Evolutionary conservation across 1,140 invertebrate genomes (phyloP), one percentile per base, ranked within the genome.

Genomic region (Ceratosolen solmsi): DNA sequence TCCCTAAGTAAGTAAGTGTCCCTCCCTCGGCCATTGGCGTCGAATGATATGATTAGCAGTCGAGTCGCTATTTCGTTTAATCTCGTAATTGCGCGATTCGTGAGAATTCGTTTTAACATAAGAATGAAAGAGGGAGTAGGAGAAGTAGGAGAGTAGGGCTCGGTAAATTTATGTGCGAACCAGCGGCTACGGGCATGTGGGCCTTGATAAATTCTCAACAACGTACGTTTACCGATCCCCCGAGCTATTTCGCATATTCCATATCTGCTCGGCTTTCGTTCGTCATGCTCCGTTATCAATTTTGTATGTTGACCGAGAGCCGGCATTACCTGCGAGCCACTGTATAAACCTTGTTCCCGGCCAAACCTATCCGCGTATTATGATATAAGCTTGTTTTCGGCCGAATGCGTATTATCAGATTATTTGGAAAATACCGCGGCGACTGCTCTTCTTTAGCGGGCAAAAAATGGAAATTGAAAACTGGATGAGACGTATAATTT

Each of bases 151-250:
- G n/a, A n/a, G n/a, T n/a, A n/a, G 51, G 38, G 27, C 13, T 77
- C 30, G 60, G 25, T 20, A 27, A 77, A 77, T 77, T 77, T 38
- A 33, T 20, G 8, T 1, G 60, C 15, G 60, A 30, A 56, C 56
- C 49, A 7, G 60, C 30, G 20, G 30, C 22, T n/a, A 36, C 51
- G 56, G 30, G 25, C 63, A 30, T 20, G 70, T 49, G 30, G n/a
- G 30, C 51, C 4, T 30, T 58, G 49, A 56, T 54, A 70, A 56
- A 79, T 56, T 70, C 33, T n/a, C 30, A 30, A 33, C 36, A 71
- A 84, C 71, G 75, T 75, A 80, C 80, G 33, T 82, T 82, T 72
- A 46, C 20, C 49, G 82, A 81, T 84, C 77, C 84, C 76, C 30
- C 25, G 49, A 80, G 80, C 58, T 72, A 71, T 70, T 79, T 60